Evolutionary conservation across 2,888 invertebrate genomes (phyloP), one percentile per base, ranked within the genome.

Genomic region (Globia sparganii): DNA sequence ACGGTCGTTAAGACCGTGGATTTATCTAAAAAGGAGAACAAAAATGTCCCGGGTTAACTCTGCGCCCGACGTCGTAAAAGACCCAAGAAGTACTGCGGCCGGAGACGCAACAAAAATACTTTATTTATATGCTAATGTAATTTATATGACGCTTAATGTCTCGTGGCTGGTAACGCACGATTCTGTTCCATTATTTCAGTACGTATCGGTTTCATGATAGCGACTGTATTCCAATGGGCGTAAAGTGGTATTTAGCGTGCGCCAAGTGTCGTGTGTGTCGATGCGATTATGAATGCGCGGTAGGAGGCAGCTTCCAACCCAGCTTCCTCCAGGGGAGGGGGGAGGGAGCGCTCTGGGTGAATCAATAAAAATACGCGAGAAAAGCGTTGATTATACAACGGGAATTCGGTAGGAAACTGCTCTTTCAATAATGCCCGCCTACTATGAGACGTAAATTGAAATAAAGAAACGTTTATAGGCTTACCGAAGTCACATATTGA

Each of bases 41-140:
- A 96, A 94, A 96, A 94, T 94, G 94, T 94, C 94, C 93, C 94
- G 90, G 91, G 94, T 93, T 94, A 95, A 94, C 94, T 93, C 94
- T 92, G 91, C 90, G 89, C 89, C 90, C 93, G 93, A 91, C 92
- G 92, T 96, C 96, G 95, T 96, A 96, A 96, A 96, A 94, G 95
- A 94, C 90, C 93, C 93, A 92, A 94, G 92, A 91, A 92, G 93
- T 93, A 93, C 94, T 91, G 90, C 92, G 92, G 91, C 87, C 92
- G 91, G 91, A 93, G 93, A 93, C 92, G 92, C 95, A 95, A 96
- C 96, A 95, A 95, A 96, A 96, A 96, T 96, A 96, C 96, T 96
- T 96, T 96, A 96, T 96, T 96, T 96, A 96, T 96, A 96, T 96
- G 96, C 95, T 96, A 96, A 96, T 96, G 96, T 96, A 96, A 96